Conservation (phyloP, 2,888 invertebrate genomes). For the Pyrgus malvae region DNA sequence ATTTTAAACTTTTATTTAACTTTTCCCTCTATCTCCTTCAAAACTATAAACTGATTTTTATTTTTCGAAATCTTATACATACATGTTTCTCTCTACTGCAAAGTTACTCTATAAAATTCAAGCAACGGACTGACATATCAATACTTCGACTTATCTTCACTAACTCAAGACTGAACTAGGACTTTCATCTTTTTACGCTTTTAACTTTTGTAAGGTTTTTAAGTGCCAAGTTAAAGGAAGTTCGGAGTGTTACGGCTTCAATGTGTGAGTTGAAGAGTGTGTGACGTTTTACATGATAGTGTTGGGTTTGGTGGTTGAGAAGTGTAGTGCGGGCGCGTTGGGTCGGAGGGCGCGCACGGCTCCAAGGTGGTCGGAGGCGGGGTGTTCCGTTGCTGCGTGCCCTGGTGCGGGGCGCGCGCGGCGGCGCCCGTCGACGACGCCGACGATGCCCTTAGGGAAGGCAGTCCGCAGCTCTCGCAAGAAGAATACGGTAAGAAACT, state of each 20-base stretch:
- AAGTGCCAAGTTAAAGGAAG: constrained; percentile 52
- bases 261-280: constrained; percentile 15
- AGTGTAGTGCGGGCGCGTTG: constrained; percentile 68
- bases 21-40: background rate
- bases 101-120: constrained; percentile 15
- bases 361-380: constrained; percentile 87
- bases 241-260: constrained; percentile 14
- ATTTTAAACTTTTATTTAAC: constrained; percentile 12
- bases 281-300: constrained; percentile 18
- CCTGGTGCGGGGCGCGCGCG: constrained; percentile 89
- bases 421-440: constrained; percentile 84
- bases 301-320: constrained; percentile 35
- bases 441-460: constrained; percentile 70
- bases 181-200: constrained; percentile 47
- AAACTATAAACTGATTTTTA: background rate
- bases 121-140: constrained; percentile 65
- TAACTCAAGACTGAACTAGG: constrained; percentile 67
- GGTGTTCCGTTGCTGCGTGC: constrained; percentile 92
- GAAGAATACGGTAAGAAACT: constrained; percentile 62
- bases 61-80: constrained; percentile 9
- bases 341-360: constrained; percentile 66
- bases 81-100: background rate
- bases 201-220: constrained; percentile 29
- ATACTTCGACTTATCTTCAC: constrained; percentile 52
- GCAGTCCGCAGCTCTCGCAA: constrained; percentile 64